Evolutionary conservation across 2,113 vertebrate genomes (phyloP).

Genomic region (Oreochromis niloticus): DNA sequence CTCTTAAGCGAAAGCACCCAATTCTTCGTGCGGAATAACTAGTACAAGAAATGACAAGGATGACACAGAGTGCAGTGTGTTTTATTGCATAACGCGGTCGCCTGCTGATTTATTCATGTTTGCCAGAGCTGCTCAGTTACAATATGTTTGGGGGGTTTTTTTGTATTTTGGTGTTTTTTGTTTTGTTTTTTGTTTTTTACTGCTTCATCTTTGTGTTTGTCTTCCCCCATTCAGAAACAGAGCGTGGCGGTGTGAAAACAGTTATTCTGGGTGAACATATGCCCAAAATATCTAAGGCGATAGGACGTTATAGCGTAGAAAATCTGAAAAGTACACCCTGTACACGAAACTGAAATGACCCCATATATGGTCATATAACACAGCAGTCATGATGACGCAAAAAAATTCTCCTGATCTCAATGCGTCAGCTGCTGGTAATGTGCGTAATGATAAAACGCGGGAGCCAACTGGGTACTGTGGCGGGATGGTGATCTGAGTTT

Average conservation of each 20-base stretch:
- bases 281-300: neutral
- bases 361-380: constrained; percentile 36
- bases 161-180: neutral
- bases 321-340: neutral
- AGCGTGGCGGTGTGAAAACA: neutral
- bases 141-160: neutral
- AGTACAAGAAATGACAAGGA: neutral
- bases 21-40: constrained; percentile 21
- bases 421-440: constrained; percentile 57
- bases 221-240: neutral
- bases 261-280: neutral
- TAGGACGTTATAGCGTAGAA: neutral
- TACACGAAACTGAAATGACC: neutral
- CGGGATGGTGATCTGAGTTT: neutral
- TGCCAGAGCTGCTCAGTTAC: neutral
- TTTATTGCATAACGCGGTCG: constrained; percentile 46
- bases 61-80: neutral
- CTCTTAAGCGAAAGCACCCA: neutral
- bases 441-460: constrained; percentile 55
- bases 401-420: constrained; percentile 27
- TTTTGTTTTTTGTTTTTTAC: neutral
- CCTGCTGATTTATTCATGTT: constrained; percentile 14
- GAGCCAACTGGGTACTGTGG: neutral
- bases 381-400: constrained; percentile 42
- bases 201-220: neutral